Base-by-base conservation (phyloP, 2,888 invertebrate genomes). In the Lucinisca nassula region DNA sequence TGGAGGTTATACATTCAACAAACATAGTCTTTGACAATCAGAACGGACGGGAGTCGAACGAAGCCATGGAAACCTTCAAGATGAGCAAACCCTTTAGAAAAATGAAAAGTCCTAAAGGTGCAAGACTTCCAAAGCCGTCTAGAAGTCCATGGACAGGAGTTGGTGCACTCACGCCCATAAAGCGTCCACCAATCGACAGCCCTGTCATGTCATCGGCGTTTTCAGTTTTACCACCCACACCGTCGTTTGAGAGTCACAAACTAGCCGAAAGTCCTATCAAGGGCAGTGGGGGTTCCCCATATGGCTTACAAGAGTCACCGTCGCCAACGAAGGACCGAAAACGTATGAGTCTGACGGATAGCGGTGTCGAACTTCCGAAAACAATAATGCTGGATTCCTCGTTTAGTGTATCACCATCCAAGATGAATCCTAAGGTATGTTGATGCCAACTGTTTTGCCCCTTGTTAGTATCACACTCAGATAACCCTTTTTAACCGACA, bases 371-470 rank as follows among this genome's bases (percentile, higher is more conserved):
- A 30, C 61, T 89, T 24, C 85, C 87, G 3, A 84, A 77, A n/a
- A 40, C 35, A 12, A n/a, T 49, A 12, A 35, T 35, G 35, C n/a
- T 67, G 45, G 61, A 70, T 0, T 77, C 83, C 1, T 55, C 86
- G 2, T 21, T 87, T 45, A 87, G 84, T 55, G 37, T 89, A 24
- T 87, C 87, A 14, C 87, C 89, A 14, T 49, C 79, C 3, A 89
- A 84, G 58, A 55, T 87, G 10, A 89, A 89, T 74, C 89, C 89
- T 58, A 89, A 89, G 80, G 89, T 89, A 75, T 45, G 76, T n/a
- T 4, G n/a, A 40, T 14, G 24, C n/a, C n/a, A n/a, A n/a, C n/a
- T n/a, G n/a, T n/a, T n/a, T n/a, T n/a, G n/a, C n/a, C n/a, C n/a
- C n/a, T n/a, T n/a, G n/a, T n/a, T n/a, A n/a, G n/a, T n/a, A n/a